phyloP scores from a whole-genome alignment of 2,113 vertebrate species.

The Lanius ludovicianus region DNA sequence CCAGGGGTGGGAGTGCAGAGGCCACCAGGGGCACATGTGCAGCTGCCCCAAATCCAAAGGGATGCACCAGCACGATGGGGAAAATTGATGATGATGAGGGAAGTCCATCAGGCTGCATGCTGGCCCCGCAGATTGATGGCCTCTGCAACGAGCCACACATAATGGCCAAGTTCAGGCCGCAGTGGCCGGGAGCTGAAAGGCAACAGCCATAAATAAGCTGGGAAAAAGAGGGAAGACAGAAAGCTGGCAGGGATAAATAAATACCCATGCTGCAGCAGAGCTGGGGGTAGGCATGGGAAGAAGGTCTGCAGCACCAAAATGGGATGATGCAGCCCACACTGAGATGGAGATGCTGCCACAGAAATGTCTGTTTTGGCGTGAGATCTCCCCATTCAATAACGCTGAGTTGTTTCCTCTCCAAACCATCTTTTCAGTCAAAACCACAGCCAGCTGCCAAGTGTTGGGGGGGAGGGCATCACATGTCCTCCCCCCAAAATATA shows the following conservation, averaged over 20 bases:
- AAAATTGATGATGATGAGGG: constrained; percentile 68
- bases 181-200: constrained; percentile 40
- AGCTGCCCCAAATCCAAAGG: constrained; percentile 40
- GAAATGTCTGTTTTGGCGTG: not conserved
- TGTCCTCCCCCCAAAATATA: not conserved
- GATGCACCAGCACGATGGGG: not conserved
- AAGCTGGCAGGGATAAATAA: constrained; percentile 61
- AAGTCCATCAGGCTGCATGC: constrained; percentile 32
- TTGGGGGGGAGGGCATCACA: not conserved
- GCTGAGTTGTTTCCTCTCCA: not conserved
- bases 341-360: not conserved
- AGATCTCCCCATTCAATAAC: not conserved
- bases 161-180: constrained; percentile 61
- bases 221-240: constrained; percentile 44
- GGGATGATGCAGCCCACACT: not conserved
- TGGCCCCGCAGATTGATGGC: constrained; percentile 60
- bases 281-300: not conserved
- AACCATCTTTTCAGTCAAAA: not conserved
- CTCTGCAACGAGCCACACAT: constrained; percentile 15
- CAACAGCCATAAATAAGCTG: constrained; percentile 48
- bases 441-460: not conserved
- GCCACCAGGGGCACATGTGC: constrained; percentile 16
- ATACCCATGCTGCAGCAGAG: not conserved
- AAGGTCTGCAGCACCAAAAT: not conserved
- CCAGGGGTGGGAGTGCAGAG: not conserved